phyloP scores from a whole-genome alignment of 92 coral and sea anemone genomes.

The Phenganax marumi region DNA sequence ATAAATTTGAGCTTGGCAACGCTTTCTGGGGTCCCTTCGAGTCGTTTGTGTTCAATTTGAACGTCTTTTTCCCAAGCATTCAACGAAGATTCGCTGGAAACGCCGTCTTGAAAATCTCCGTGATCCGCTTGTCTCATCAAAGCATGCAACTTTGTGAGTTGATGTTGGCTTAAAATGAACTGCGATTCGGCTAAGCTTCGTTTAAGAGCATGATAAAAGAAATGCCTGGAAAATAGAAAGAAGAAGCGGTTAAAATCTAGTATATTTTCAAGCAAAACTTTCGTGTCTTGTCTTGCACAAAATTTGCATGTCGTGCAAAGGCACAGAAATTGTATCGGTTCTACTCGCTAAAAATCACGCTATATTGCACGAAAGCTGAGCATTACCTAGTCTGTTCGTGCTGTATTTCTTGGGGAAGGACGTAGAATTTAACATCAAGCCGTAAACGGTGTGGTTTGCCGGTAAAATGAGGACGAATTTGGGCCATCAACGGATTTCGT shows the following conservation, averaged over 20 bases:
- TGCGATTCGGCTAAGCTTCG: slow-evolving; percentile 78
- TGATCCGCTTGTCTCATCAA: slow-evolving; percentile 82
- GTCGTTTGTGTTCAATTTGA: slow-evolving; percentile 60
- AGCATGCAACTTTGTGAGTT: slow-evolving; percentile 77
- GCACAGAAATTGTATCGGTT: neutral
- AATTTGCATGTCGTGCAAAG: slow-evolving; percentile 24
- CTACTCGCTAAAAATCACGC: neutral
- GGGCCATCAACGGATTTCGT: slow-evolving; percentile 91
- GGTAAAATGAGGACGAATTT: slow-evolving; percentile 93
- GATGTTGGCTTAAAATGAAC: slow-evolving; percentile 67
- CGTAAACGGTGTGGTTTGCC: slow-evolving; percentile 98
- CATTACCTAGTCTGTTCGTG: slow-evolving; percentile 92
- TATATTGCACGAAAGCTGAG: neutral
- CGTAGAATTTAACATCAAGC: slow-evolving; percentile 94
- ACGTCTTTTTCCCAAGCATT: slow-evolving; percentile 70
- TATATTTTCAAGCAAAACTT: neutral
- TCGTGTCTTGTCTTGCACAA: neutral
- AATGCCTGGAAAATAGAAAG: slow-evolving; percentile 68
- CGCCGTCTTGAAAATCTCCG: slow-evolving; percentile 58
- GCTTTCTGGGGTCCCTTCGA: slow-evolving; percentile 69
- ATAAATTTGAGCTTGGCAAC: slow-evolving; percentile 78
- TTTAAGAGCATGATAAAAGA: slow-evolving; percentile 80
- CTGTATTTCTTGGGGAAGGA: slow-evolving; percentile 96
- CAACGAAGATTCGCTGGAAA: slow-evolving; percentile 36
- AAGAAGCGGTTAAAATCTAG: neutral